Base-by-base conservation (phyloP, 2,888 invertebrate genomes). In the Drosophila fulvimacula region DNA sequence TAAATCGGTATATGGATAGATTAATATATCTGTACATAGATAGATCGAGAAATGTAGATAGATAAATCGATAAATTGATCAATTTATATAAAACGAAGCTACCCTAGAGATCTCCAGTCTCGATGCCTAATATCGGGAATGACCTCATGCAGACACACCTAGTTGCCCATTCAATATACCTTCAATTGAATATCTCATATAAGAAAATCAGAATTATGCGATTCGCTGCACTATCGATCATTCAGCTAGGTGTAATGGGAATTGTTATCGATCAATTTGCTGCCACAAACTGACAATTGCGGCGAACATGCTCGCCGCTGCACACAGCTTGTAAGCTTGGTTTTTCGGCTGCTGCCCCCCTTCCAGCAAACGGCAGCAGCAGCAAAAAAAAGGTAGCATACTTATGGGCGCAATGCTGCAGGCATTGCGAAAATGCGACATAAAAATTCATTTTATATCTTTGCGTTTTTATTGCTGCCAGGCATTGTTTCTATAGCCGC, bases 371-470 rank as follows among this genome's bases (percentile, higher is more conserved):
- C 19, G 19, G 5, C 19, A 5, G 10, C 41, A 41, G 11, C 19
- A 41, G 5, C 19, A 27, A 27, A 19, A 15, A 42, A 42, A 80
- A 69, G 73, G 77, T 77, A 76, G 77, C 76, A 64, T 64, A 67
- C 76, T 77, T 77, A 76, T 77, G 76, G 58, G 72, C 67, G 76
- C 76, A 79, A 30, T 56, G 80, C 80, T 76, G 80, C 80, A 76
- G 76, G 85, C 89, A 75, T 66, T 84, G 71, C 79, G 81, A 85
- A 79, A 89, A 89, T 89, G 88, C 76, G 82, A 76, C 88, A 89
- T 83, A 89, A 89, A 83, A 89, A 84, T 83, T 88, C 90, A 83
- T 88, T 88, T 89, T 88, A 88, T 76, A 61, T 69, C 73, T 72
- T 70, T 72, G 75, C 80, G 83, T 74, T 88, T 82, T 85, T 82